A percentile compares a stretch with the other conserved stretches of the same genome.
These are phyloP conservation scores for Heteromyza rotundicornis DNA, from an alignment of 2,888 invertebrate genomes.

Conservation along the genomic window DNA sequence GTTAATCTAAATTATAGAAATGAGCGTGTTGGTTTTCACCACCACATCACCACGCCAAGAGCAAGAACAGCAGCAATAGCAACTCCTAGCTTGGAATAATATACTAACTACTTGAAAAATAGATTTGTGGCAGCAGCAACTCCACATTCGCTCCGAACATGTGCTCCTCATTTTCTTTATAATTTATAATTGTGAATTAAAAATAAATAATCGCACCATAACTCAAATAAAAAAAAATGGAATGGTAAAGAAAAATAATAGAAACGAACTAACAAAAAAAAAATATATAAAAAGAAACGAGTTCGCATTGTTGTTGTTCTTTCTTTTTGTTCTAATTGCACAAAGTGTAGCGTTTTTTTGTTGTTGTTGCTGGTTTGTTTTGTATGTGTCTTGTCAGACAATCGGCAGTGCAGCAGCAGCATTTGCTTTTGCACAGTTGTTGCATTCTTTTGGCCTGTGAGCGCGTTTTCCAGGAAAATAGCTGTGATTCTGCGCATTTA, in stretches of 20 bases:
- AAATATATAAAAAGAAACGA: constrained; percentile 5
- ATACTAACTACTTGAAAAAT: no score
- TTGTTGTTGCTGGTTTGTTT: constrained; percentile 17
- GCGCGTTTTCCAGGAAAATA: not conserved
- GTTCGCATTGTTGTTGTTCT: constrained; percentile 6
- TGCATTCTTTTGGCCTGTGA: not conserved
- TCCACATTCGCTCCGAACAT: not conserved
- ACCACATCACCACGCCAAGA: not conserved
- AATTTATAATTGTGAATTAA: constrained; percentile 18
- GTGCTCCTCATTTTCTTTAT: constrained; percentile 4
- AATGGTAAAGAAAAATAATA: no score
- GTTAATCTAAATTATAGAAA: constrained; percentile 8
- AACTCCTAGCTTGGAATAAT: no score
- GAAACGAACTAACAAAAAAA: not conserved
- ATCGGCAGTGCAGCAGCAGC: not conserved
- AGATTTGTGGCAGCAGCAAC: not conserved
- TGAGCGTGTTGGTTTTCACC: constrained; percentile 3
- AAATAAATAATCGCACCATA: constrained; percentile 5
- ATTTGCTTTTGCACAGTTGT: not conserved
- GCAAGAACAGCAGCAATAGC: not conserved
- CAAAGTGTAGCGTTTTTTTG: no score
- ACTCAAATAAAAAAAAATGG: constrained; percentile 1
- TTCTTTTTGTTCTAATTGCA: not conserved
- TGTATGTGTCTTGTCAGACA: constrained; percentile 16
- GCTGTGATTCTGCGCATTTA: not conserved